Evolutionary conservation across 2,888 invertebrate species (phyloP), one percentile per base, ranked within the genome.

Genomic region (Gonocerus acuteangulatus): DNA sequence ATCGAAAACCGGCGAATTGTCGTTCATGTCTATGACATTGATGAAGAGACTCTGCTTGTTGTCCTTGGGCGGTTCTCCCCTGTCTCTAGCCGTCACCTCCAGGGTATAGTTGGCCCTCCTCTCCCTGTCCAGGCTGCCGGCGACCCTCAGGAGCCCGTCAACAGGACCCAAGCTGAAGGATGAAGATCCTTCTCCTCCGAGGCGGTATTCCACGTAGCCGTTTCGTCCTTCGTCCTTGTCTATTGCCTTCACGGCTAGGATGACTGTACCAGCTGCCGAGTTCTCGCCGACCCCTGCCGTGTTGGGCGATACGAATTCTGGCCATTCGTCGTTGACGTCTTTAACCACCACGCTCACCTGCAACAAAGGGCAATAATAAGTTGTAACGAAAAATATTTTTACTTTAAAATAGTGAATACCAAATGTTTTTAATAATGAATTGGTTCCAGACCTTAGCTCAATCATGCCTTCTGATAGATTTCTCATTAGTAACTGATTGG

Each of bases 321-420:
- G 95, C 36, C 87, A 83, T 80, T 90, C 87, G 74, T 95, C 95
- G 76, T 95, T 95, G 65, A 92, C 87, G 75, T 95, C 95, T 72
- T 88, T 85, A 58, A 95, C 78, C 65, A 86, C 83, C 67, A 95
- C 85, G 54, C 86, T 87, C 61, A 94, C 92, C 92, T 93, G 78
- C 15, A 44, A 32, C 9, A 23, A 18, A 32, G 7, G 6, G 48
- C n/a, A n/a, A n/a, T n/a, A n/a, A n/a, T n/a, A n/a, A n/a, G n/a
- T n/a, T n/a, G n/a, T n/a, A n/a, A n/a, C n/a, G n/a, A n/a, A n/a
- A n/a, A n/a, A n/a, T n/a, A n/a, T n/a, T n/a, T n/a, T n/a, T n/a
- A n/a, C n/a, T n/a, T n/a, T n/a, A n/a, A n/a, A n/a, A n/a, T n/a
- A n/a, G n/a, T n/a, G n/a, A n/a, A n/a, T n/a, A n/a, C n/a, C n/a